Evolutionary conservation across 2,113 vertebrate species (phyloP).

Genomic region (Tragelaphus scriptus): DNA sequence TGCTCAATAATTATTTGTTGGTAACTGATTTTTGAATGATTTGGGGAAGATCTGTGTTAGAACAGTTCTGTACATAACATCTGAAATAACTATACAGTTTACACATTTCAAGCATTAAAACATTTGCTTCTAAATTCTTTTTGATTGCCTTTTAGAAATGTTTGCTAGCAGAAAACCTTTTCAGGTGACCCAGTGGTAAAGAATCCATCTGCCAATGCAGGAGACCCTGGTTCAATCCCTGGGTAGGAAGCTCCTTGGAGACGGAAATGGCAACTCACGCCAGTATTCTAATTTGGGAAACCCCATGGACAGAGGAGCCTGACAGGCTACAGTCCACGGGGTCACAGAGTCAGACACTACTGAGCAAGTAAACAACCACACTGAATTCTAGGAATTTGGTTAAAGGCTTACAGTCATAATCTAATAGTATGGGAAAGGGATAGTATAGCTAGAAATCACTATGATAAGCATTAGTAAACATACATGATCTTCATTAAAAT

Average conservation of each 20-base stretch:
- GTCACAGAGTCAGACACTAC: background rate
- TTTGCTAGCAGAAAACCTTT: background rate
- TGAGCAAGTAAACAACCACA: background rate
- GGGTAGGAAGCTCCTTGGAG: background rate
- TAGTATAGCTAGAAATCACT: background rate
- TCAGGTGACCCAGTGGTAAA: background rate
- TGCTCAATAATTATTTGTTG: background rate
- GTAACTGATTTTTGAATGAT: background rate
- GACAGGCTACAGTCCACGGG: background rate
- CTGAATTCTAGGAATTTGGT: background rate
- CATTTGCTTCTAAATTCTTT: slow-evolving; percentile 1
- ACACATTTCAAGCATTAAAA: background rate
- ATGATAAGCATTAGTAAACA: background rate
- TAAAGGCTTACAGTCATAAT: background rate
- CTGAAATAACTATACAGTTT: background rate
- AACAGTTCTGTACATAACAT: background rate
- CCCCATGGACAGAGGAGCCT: background rate
- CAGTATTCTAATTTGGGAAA: background rate
- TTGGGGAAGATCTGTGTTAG: background rate
- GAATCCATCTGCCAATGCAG: background rate
- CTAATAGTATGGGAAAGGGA: background rate
- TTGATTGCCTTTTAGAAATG: background rate
- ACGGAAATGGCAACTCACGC: background rate
- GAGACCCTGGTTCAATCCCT: background rate
- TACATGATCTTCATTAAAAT: background rate